Percentiles rank a stretch among this genome's conserved stretches.
Conservation (phyloP, 92 coral and sea anemone species). For the Zoanthus sansibaricus region DNA sequence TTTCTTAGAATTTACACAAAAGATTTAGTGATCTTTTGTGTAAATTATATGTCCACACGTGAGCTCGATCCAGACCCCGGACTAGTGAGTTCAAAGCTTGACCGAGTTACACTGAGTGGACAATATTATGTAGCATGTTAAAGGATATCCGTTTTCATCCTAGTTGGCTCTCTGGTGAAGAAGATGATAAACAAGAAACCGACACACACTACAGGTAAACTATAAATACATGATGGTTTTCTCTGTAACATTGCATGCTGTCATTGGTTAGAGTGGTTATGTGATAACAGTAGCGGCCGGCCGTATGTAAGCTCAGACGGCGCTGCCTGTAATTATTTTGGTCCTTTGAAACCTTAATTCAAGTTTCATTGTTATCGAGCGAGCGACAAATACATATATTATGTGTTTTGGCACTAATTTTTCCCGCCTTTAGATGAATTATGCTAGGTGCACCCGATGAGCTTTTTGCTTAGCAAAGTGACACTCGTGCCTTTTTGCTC, state of each 20-base stretch:
- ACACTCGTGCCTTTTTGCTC: too few species aligned
- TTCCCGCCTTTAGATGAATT: not conserved
- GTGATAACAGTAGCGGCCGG: too few species aligned
- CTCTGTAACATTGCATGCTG: not conserved
- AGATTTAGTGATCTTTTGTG: too few species aligned
- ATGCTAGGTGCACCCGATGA: not conserved
- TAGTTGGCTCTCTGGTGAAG: constrained; percentile 29
- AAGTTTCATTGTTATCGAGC: not conserved
- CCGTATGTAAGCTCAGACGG: too few species aligned
- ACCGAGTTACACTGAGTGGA: too few species aligned
- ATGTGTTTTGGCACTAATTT: not conserved
- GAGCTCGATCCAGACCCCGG: too few species aligned
- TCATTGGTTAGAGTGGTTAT: not conserved
- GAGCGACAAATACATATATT: not conserved
- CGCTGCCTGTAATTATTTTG: too few species aligned
- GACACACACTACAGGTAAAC: constrained; percentile 34
- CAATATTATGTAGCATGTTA: not conserved
- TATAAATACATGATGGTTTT: not conserved
- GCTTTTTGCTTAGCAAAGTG: not conserved
- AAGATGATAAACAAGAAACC: constrained; percentile 43
- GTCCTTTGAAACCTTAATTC: too few species aligned
- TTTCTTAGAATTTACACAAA: too few species aligned
- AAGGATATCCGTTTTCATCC: not conserved
- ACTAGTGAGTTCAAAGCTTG: not conserved
- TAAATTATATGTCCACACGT: too few species aligned